A percentile compares a stretch with the other conserved stretches of the same genome.
These are phyloP conservation scores for Corythornis madagascariensis DNA, from an alignment of 2,113 vertebrate genomes.

Conservation along the genomic window DNA sequence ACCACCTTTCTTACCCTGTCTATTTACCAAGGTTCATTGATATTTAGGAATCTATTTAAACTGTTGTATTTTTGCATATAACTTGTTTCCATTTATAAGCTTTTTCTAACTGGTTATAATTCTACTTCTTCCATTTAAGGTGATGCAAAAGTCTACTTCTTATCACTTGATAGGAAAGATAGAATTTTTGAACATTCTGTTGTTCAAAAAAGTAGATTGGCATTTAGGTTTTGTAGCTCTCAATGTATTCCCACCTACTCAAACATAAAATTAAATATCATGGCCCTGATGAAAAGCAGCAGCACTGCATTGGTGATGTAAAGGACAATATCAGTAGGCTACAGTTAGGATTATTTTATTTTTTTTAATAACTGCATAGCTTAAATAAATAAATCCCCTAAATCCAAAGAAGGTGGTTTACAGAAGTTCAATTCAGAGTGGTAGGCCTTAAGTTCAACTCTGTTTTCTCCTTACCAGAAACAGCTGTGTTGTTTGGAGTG, in stretches of 20 bases:
- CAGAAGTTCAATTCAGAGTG: neutral
- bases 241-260: conserved; percentile 48
- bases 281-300: conserved; percentile 44
- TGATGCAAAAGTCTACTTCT: conserved; percentile 25
- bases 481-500: neutral
- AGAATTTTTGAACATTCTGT: conserved; percentile 41
- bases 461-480: neutral
- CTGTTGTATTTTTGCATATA: neutral
- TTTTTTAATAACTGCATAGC: neutral
- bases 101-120: neutral
- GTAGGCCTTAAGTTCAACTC: neutral
- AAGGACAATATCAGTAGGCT: conserved; percentile 17
- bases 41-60: neutral
- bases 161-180: neutral
- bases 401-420: neutral
- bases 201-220: conserved; percentile 56
- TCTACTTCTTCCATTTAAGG: conserved; percentile 8
- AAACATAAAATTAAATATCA: conserved; percentile 63
- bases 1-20: neutral
- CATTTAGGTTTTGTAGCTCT: conserved; percentile 50
- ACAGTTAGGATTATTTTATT: neutral
- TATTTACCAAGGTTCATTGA: neutral
- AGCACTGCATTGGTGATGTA: conserved; percentile 23
- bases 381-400: neutral
- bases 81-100: neutral